phyloP scores from a whole-genome alignment of 2,113 vertebrate genomes.

The Heliornis fulica region DNA sequence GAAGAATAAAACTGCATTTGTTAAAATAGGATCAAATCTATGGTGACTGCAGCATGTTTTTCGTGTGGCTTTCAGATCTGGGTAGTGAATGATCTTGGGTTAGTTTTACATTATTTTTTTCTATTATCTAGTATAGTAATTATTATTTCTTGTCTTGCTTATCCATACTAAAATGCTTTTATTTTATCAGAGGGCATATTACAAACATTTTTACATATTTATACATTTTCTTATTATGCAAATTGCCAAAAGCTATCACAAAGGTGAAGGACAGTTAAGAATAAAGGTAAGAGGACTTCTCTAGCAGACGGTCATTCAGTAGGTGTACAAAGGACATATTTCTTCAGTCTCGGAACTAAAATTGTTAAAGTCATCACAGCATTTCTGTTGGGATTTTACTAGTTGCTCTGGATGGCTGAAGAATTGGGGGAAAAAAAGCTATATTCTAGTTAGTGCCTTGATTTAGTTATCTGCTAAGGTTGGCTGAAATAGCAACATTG shows the following conservation, averaged over 20 bases:
- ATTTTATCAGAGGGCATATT: constrained; percentile 64
- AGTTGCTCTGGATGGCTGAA: neutral
- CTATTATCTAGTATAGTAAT: constrained; percentile 14
- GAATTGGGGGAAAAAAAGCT: neutral
- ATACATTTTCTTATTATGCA: constrained; percentile 63
- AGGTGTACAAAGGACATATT: constrained; percentile 1
- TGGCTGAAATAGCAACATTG: neutral
- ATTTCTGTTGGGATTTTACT: neutral
- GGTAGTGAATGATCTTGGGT: neutral
- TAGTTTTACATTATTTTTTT: neutral
- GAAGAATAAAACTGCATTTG: neutral
- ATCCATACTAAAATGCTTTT: constrained; percentile 38
- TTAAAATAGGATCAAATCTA: neutral
- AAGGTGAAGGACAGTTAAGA: constrained; percentile 62
- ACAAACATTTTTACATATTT: constrained; percentile 70
- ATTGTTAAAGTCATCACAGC: neutral
- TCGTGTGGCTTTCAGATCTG: neutral
- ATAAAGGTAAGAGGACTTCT: constrained; percentile 41
- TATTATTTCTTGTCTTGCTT: constrained; percentile 46
- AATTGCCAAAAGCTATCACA: constrained; percentile 47
- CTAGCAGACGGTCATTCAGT: neutral
- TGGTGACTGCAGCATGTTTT: neutral
- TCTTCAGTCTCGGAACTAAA: neutral
- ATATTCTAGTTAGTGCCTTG: neutral
- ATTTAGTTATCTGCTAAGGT: neutral